Evolutionary conservation across 2,888 invertebrate species (phyloP).

Genomic region (Diaphora mendica): DNA sequence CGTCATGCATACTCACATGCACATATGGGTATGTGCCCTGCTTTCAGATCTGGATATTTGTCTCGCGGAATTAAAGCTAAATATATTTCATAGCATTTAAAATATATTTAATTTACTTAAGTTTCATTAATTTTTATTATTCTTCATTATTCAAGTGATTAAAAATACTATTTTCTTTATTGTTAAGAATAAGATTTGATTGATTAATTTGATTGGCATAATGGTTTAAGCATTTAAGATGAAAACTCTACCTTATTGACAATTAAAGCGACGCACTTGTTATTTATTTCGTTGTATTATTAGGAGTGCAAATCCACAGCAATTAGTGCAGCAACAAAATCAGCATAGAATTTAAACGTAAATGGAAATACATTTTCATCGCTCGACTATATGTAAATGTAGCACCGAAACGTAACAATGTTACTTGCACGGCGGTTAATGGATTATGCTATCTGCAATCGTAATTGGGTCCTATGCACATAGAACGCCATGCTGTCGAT

Average conservation of each 20-base stretch:
- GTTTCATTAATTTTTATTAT: too few relatives aligned
- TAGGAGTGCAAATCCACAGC: constrained; percentile 29
- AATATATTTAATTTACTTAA: too few relatives aligned
- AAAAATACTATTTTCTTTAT: too few relatives aligned
- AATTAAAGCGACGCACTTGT: constrained; percentile 8
- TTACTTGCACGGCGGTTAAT: constrained; percentile 69
- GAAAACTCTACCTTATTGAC: background rate
- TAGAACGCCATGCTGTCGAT: constrained; percentile 35
- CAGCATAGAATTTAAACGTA: constrained; percentile 69
- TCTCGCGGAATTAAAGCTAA: too few relatives aligned
- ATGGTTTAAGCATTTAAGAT: background rate
- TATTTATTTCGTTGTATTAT: constrained; percentile 18
- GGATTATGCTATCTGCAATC: constrained; percentile 67
- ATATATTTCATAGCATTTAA: too few relatives aligned
- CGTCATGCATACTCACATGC: too few relatives aligned
- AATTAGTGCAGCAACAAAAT: constrained; percentile 49
- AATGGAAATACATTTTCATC: constrained; percentile 71
- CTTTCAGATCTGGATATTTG: too few relatives aligned
- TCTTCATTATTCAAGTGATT: too few relatives aligned
- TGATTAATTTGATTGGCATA: too few relatives aligned
- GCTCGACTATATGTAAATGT: constrained; percentile 73
- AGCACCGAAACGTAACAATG: constrained; percentile 70
- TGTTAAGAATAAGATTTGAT: too few relatives aligned
- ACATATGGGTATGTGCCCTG: too few relatives aligned
- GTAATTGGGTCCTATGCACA: constrained; percentile 52